Percentiles rank a stretch among this genome's conserved stretches.
These are phyloP conservation scores for Seira ritae DNA, from an alignment of 2,888 invertebrate genomes.

Conservation along the genomic window DNA sequence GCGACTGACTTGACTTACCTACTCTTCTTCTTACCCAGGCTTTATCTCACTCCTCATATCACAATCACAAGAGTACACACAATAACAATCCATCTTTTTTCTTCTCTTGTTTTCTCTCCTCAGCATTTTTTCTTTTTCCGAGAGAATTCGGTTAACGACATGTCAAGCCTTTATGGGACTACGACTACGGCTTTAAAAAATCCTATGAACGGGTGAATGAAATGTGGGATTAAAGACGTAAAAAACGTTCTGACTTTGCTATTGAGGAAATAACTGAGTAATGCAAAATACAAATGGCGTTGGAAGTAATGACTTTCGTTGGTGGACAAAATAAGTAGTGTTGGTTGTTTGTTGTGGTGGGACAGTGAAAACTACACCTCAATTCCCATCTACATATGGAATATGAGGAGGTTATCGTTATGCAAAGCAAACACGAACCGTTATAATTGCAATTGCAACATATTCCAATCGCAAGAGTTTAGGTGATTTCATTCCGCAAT, in stretches of 20 bases:
- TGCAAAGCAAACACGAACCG: not conserved
- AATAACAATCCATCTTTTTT: too few species aligned
- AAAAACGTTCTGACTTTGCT: not conserved
- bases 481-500: too few species aligned
- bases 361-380: slow-evolving; percentile 21
- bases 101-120: slow-evolving; percentile 39
- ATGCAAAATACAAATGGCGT: too few species aligned
- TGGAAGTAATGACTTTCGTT: too few species aligned
- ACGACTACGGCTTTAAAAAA: slow-evolving; percentile 19
- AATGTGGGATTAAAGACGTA: slow-evolving; percentile 27
- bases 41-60: slow-evolving; percentile 26
- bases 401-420: slow-evolving; percentile 9
- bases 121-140: slow-evolving; percentile 23
- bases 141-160: slow-evolving; percentile 49
- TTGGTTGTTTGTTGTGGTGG: not conserved
- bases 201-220: not conserved
- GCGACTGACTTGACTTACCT: slow-evolving; percentile 3
- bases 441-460: not conserved
- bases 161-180: slow-evolving; percentile 32
- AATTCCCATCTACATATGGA: slow-evolving; percentile 29
- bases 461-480: too few species aligned
- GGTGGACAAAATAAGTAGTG: slow-evolving; percentile 24
- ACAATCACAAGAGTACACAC: too few species aligned
- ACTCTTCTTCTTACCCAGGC: too few species aligned
- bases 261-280: too few species aligned